A percentile compares a stretch with the other conserved stretches of the same genome.
Evolutionary conservation across 2,797 vertebrate species (phyloP).

Genomic region (Fratercula arctica): DNA sequence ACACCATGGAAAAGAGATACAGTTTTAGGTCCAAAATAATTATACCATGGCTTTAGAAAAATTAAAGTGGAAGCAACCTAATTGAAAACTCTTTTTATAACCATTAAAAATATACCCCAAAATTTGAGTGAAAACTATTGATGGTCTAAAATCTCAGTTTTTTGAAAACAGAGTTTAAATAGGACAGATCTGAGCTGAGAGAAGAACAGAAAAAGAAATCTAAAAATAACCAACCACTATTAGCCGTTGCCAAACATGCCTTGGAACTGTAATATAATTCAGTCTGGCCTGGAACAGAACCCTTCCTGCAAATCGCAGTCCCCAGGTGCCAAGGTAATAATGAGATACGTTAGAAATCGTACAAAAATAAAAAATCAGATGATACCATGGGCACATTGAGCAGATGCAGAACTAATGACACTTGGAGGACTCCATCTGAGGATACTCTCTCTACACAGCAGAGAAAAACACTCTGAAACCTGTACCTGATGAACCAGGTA

Average conservation of each 20-base stretch:
- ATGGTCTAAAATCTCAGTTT: not conserved
- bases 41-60: not conserved
- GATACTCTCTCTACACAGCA: not conserved
- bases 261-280: slow-evolving; percentile 48
- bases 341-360: not conserved
- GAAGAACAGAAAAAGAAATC: not conserved
- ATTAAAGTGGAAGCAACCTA: not conserved
- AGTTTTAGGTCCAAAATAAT: not conserved
- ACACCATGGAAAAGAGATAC: not conserved
- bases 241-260: slow-evolving; percentile 44
- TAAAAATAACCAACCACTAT: slow-evolving; percentile 65
- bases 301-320: slow-evolving; percentile 21
- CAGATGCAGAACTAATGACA: not conserved
- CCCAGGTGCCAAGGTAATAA: slow-evolving; percentile 25
- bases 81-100: not conserved
- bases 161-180: not conserved
- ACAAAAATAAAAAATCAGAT: not conserved
- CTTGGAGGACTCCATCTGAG: not conserved
- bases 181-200: slow-evolving; percentile 33
- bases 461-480: not conserved
- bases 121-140: not conserved
- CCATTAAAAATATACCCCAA: not conserved
- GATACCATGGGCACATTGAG: not conserved
- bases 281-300: slow-evolving; percentile 24
- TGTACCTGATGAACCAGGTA: not conserved